A percentile compares a stretch with the other conserved stretches of the same genome.
These are phyloP conservation scores for Hypotaenidia okinawae DNA, from an alignment of 2,797 vertebrate species.

Conservation along the genomic window DNA sequence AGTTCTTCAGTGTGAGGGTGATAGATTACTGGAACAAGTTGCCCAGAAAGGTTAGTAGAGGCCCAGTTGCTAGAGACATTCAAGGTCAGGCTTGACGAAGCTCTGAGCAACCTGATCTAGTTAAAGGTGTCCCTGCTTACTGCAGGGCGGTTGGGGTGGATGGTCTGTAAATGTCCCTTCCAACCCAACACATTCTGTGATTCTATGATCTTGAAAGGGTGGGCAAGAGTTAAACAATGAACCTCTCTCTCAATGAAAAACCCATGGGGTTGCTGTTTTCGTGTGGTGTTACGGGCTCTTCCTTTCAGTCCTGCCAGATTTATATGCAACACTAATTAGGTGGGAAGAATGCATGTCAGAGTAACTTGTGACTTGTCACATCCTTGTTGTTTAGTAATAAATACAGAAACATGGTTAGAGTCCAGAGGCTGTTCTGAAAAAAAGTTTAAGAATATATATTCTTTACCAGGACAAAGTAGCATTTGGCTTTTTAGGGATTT, in stretches of 20 bases:
- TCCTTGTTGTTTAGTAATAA: not conserved
- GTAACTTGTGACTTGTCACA: not conserved
- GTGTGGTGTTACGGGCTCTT: not conserved
- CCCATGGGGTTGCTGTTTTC: rapidly evolving
- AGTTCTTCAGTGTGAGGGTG: too few relatives aligned
- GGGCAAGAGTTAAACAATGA: not conserved
- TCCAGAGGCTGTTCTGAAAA: not conserved
- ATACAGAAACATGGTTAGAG: not conserved
- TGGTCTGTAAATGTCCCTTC: too few relatives aligned
- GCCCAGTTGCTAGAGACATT: too few relatives aligned
- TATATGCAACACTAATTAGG: not conserved
- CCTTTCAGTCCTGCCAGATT: not conserved
- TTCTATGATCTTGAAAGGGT: not conserved
- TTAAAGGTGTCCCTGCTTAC: too few relatives aligned
- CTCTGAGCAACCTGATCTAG: too few relatives aligned
- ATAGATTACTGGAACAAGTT: too few relatives aligned
- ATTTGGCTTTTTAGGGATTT: not conserved
- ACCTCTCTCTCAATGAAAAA: not conserved
- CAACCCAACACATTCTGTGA: too few relatives aligned
- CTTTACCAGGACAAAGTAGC: not conserved
- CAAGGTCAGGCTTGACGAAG: too few relatives aligned
- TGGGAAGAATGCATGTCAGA: not conserved
- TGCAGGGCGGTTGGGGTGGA: too few relatives aligned
- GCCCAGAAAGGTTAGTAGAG: too few relatives aligned
- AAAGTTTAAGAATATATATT: not conserved